Evolutionary conservation across 2,797 vertebrate genomes (phyloP).

Genomic region (Leptatherina wallacei): DNA sequence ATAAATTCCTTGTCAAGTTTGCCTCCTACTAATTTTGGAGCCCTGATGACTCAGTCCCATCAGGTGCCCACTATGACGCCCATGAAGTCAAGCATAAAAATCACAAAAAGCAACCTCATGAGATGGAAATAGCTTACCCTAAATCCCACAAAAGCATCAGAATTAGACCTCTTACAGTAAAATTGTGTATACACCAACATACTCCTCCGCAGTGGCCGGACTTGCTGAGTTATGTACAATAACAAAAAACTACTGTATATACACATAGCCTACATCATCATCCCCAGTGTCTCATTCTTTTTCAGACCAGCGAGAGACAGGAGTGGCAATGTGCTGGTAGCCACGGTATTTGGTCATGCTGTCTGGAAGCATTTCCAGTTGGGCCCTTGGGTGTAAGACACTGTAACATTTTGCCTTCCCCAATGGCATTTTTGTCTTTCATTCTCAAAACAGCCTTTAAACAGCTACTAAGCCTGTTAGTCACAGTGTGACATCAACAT

Average conservation of each 20-base stretch:
- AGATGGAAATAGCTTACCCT: slow-evolving; percentile 4
- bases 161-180: slow-evolving; percentile 36
- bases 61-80: background rate
- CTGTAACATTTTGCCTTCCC: slow-evolving; percentile 14
- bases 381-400: slow-evolving; percentile 6
- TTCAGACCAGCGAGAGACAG: slow-evolving; percentile 15
- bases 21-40: background rate
- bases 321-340: slow-evolving; percentile 19
- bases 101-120: background rate
- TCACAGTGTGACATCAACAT: slow-evolving; percentile 44
- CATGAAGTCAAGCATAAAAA: slow-evolving; percentile 3
- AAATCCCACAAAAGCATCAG: slow-evolving; percentile 12
- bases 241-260: slow-evolving; percentile 11
- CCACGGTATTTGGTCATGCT: slow-evolving; percentile 22
- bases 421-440: slow-evolving; percentile 24
- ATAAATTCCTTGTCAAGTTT: background rate
- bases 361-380: slow-evolving; percentile 36
- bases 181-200: slow-evolving; percentile 1
- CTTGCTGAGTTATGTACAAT: slow-evolving; percentile 30
- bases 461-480: slow-evolving; percentile 46
- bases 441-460: slow-evolving; percentile 35
- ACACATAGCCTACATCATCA: background rate
- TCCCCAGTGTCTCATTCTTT: slow-evolving; percentile 25
- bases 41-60: background rate
- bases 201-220: slow-evolving; percentile 16